A percentile compares a stretch with the other conserved stretches of the same genome.
These are phyloP conservation scores for Gymnocypris eckloni DNA, from an alignment of 2,797 vertebrate species.

Conservation along the genomic window DNA sequence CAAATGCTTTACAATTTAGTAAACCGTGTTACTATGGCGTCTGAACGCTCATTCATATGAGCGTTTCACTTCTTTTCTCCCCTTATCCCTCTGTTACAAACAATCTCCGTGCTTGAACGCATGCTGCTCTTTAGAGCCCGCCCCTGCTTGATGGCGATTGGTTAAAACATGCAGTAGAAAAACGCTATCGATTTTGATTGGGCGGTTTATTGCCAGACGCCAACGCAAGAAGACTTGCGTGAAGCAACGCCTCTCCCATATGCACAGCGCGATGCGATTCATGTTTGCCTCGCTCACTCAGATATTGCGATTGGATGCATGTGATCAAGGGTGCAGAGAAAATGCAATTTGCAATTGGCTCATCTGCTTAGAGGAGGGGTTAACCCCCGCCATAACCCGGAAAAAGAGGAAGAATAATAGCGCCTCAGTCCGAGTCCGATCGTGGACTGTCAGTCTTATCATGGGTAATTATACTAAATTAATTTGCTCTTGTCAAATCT, in stretches of 20 bases:
- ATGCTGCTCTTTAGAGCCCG: background rate
- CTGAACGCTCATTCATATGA: no score
- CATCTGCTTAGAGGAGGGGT: slow-evolving; percentile 58
- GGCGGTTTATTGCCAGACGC: background rate
- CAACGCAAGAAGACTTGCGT: background rate
- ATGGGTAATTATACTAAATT: slow-evolving; percentile 77
- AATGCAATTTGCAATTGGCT: slow-evolving; percentile 64
- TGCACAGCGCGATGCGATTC: slow-evolving; percentile 33
- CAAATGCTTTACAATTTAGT: background rate
- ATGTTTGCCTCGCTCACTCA: slow-evolving; percentile 62
- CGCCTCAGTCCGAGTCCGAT: slow-evolving; percentile 27
- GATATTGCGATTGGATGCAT: slow-evolving; percentile 68
- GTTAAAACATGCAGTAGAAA: background rate
- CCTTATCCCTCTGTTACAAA: background rate
- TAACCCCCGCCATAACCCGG: slow-evolving; percentile 65
- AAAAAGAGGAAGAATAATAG: slow-evolving; percentile 58
- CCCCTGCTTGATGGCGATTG: slow-evolving; percentile 40
- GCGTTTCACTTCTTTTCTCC: background rate
- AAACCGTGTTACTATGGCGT: background rate
- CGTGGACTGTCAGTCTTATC: slow-evolving; percentile 31
- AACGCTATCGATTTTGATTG: slow-evolving; percentile 12
- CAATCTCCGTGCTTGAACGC: background rate
- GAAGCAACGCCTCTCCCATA: background rate
- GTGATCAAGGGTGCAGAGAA: background rate
- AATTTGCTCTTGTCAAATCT: slow-evolving; percentile 12